Conservation (phyloP, 2,888 invertebrate species). For the Odontothrips loti region DNA sequence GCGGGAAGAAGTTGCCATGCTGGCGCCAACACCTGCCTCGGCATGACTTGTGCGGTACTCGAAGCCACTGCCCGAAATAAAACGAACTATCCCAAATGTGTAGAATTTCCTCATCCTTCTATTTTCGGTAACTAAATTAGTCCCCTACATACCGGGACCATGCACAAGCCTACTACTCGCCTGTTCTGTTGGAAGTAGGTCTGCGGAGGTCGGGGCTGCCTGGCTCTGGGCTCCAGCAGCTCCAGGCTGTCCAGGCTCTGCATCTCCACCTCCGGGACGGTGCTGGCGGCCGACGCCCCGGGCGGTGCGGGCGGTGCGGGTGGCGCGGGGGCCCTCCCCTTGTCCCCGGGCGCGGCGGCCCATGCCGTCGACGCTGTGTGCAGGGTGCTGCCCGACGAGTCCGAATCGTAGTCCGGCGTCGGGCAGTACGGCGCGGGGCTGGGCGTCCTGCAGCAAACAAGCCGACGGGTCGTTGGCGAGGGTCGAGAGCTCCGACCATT, state of each 20-base stretch:
- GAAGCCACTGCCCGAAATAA: too few relatives aligned
- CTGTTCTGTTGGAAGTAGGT: slow-evolving; percentile 17
- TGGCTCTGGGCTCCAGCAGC: background rate
- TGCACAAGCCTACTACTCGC: background rate
- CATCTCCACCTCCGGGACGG: slow-evolving; percentile 8
- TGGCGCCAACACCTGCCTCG: too few relatives aligned
- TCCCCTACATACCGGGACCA: too few relatives aligned
- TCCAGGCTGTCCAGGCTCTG: slow-evolving; percentile 21
- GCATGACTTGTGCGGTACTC: too few relatives aligned
- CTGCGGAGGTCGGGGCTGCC: background rate
- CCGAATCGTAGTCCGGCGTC: slow-evolving; percentile 54
- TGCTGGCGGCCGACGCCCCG: background rate
- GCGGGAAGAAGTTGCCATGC: too few relatives aligned
- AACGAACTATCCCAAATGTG: too few relatives aligned
- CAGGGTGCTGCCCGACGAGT: slow-evolving; percentile 39
- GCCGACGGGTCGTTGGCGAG: too few relatives aligned
- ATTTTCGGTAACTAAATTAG: too few relatives aligned
- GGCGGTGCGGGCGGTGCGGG: background rate
- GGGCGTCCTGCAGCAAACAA: background rate
- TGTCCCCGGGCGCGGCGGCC: background rate
- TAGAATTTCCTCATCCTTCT: too few relatives aligned
- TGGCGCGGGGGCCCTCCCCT: background rate
- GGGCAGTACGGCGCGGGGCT: slow-evolving; percentile 49
- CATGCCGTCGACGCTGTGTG: slow-evolving; percentile 32
- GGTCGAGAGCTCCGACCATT: too few relatives aligned